Conservation (phyloP, 2,113 vertebrate genomes). For the Pseudorasbora parva region DNA sequence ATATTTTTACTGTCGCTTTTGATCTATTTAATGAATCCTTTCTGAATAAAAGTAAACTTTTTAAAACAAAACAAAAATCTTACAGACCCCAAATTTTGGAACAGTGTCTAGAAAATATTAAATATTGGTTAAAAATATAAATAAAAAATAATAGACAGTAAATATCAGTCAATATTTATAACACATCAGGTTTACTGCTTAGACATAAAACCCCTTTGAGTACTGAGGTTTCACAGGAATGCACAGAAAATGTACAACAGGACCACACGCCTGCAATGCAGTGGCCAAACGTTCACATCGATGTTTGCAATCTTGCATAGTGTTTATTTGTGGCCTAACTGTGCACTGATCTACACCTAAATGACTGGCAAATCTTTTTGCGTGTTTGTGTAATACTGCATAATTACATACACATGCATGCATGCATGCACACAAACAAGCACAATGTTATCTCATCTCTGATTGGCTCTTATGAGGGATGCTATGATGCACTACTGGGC, state of each 20-base stretch:
- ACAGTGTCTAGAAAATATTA: too few species aligned
- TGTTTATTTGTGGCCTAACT: not conserved
- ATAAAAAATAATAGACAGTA: too few species aligned
- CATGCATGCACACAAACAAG: not conserved
- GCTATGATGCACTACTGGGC: conserved; percentile 28
- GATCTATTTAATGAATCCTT: not conserved
- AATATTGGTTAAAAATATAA: too few species aligned
- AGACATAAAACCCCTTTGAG: not conserved
- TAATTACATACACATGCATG: not conserved
- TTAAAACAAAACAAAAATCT: not conserved
- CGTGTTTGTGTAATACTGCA: not conserved
- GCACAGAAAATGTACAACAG: not conserved
- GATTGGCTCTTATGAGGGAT: conserved; percentile 10
- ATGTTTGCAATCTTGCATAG: not conserved
- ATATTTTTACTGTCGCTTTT: not conserved
- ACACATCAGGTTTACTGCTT: not conserved
- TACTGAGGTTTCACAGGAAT: not conserved
- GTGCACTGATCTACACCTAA: not conserved
- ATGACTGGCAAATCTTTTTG: not conserved
- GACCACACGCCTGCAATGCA: not conserved
- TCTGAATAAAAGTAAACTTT: not conserved
- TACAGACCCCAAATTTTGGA: not conserved
- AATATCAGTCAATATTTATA: not conserved
- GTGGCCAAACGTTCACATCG: not conserved
- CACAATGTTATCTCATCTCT: conserved; percentile 13